Percentiles rank a stretch among this genome's conserved stretches.
Evolutionary conservation across 2,113 vertebrate species (phyloP).

Genomic region (Arenaria interpres): DNA sequence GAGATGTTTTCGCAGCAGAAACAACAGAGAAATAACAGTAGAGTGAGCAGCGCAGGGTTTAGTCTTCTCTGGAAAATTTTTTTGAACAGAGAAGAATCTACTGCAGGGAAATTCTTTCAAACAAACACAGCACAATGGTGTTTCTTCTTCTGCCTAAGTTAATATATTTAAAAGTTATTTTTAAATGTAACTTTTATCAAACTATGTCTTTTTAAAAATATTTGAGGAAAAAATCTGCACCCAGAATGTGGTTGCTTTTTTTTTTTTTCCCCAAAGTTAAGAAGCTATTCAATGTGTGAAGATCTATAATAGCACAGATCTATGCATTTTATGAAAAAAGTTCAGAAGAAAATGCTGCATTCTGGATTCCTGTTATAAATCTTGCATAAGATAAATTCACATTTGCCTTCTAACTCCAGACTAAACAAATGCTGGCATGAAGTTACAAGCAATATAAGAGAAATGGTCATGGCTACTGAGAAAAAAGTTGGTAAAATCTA

Average conservation of each 20-base stretch:
- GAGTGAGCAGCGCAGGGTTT: rapidly evolving
- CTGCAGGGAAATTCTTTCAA: not conserved
- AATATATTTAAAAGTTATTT: not conserved
- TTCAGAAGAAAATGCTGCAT: not conserved
- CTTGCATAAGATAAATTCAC: not conserved
- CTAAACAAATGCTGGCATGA: not conserved
- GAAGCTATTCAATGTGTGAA: not conserved
- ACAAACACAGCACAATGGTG: not conserved
- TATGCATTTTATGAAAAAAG: not conserved
- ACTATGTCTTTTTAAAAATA: not conserved
- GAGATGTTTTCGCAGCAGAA: not conserved
- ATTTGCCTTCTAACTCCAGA: not conserved
- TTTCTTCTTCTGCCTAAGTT: not conserved
- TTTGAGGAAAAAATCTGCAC: not conserved
- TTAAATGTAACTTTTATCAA: not conserved
- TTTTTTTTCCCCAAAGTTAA: not conserved
- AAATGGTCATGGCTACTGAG: not conserved
- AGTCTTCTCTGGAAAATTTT: not conserved
- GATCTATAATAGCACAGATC: not conserved
- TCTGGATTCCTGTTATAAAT: not conserved
- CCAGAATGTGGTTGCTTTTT: not conserved
- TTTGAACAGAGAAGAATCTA: not conserved
- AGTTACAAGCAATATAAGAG: not conserved
- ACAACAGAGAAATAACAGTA: not conserved
- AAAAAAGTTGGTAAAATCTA: not conserved